Conservation (phyloP, 2,888 invertebrate species). For the Apamea epomidion region DNA sequence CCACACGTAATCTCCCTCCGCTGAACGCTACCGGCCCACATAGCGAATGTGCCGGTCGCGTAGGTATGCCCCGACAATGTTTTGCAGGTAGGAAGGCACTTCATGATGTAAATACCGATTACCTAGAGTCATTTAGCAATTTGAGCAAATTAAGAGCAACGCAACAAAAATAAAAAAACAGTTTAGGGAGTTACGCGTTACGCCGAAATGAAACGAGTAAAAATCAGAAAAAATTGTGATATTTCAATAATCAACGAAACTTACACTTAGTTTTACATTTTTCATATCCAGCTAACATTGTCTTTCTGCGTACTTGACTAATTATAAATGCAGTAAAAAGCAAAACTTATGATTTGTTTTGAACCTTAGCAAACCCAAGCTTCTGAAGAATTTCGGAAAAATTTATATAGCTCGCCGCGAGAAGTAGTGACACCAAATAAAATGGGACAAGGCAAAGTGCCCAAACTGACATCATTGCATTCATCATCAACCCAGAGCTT, state of each 20-base stretch:
- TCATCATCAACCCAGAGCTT: neutral
- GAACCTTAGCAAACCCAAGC: neutral
- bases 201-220: constrained; percentile 25
- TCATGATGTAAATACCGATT: too few relatives aligned
- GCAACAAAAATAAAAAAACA: neutral
- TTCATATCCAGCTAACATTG: constrained; percentile 36
- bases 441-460: neutral
- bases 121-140: too few relatives aligned
- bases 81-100: too few relatives aligned
- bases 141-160: neutral
- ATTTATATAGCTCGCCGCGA: neutral
- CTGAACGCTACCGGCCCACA: too few relatives aligned
- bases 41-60: too few relatives aligned
- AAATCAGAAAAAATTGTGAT: constrained; percentile 12
- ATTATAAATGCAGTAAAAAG: constrained; percentile 22
- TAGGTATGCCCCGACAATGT: too few relatives aligned
- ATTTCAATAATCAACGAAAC: constrained; percentile 36
- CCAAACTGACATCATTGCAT: neutral
- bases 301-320: constrained; percentile 17
- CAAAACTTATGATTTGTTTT: constrained; percentile 15
- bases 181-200: neutral
- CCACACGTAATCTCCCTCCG: too few relatives aligned
- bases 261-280: constrained; percentile 40
- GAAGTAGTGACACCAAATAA: neutral
- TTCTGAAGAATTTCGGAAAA: neutral